Conservation (phyloP, 2,888 invertebrate species). For the Cartodere bifasciata region DNA sequence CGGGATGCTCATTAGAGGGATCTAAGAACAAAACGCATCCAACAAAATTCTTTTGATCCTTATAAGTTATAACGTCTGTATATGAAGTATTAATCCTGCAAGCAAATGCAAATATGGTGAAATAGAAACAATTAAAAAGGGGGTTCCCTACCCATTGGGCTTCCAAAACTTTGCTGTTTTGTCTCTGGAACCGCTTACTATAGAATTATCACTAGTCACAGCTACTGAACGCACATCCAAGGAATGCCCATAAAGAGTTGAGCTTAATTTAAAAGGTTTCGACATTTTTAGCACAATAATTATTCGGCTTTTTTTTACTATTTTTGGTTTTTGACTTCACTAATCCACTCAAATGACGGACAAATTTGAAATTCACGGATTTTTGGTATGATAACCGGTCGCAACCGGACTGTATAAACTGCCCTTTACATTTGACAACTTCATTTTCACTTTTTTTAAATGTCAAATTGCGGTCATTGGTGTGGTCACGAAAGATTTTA, state of each 20-base stretch:
- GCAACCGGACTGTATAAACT: too few species aligned
- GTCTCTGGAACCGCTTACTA: conserved; percentile 83
- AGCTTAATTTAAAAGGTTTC: conserved; percentile 61
- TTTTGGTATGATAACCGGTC: too few species aligned
- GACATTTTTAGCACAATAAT: conserved; percentile 22
- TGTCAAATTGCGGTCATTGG: too few species aligned
- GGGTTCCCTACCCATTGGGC: conserved; percentile 48
- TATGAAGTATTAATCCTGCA: conserved; percentile 48
- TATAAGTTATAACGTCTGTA: conserved; percentile 51
- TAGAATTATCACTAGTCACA: conserved; percentile 49
- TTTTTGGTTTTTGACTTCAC: too few species aligned
- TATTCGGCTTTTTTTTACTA: too few species aligned
- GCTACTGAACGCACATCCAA: conserved; percentile 74
- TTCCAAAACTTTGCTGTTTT: conserved; percentile 79
- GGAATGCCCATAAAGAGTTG: conserved; percentile 65
- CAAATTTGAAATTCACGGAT: too few species aligned
- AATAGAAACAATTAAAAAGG: conserved; percentile 4
- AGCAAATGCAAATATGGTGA: conserved; percentile 15
- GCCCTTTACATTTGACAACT: too few species aligned
- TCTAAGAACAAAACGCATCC: conserved; percentile 67
- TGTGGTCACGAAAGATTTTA: too few species aligned
- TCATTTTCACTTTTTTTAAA: too few species aligned
- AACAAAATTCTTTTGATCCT: conserved; percentile 78
- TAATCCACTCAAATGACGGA: too few species aligned
- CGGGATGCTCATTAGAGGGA: conserved; percentile 53